Conservation (phyloP, 2,888 invertebrate genomes). For the Lamellibrachia columna region DNA sequence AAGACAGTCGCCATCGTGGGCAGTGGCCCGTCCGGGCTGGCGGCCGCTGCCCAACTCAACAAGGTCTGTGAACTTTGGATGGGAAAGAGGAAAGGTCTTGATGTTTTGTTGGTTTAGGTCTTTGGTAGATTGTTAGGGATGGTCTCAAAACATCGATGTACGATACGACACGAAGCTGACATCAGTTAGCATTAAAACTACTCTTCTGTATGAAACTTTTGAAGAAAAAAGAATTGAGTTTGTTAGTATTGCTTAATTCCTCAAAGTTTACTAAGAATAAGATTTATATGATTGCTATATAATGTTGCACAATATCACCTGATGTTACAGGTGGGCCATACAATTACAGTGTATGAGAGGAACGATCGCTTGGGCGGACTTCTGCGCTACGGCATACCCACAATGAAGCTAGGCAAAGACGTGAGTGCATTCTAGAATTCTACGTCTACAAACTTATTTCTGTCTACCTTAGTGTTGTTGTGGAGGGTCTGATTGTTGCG, state of each 20-base stretch:
- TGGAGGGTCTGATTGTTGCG: too few relatives aligned
- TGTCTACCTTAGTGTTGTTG: background rate
- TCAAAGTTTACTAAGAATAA: too few relatives aligned
- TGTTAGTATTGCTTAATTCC: too few relatives aligned
- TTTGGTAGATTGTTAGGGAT: background rate
- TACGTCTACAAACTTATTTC: background rate
- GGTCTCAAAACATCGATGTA: background rate
- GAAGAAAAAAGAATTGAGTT: too few relatives aligned
- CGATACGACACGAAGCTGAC: too few relatives aligned
- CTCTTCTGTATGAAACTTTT: too few relatives aligned
- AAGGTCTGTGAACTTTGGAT: slow-evolving; percentile 68
- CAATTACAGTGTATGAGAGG: slow-evolving; percentile 95
- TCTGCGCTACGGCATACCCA: slow-evolving; percentile 97
- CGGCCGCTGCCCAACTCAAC: slow-evolving; percentile 96
- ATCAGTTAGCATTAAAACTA: too few relatives aligned
- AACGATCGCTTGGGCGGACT: slow-evolving; percentile 95
- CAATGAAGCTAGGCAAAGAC: slow-evolving; percentile 96
- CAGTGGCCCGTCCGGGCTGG: slow-evolving; percentile 88
- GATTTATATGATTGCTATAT: background rate
- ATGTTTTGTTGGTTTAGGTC: background rate
- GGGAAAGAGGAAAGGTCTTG: background rate
- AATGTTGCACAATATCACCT: background rate
- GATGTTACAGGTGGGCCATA: slow-evolving; percentile 81
- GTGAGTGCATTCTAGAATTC: slow-evolving; percentile 67
- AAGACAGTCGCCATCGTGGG: slow-evolving; percentile 90